A percentile compares a stretch with the other conserved stretches of the same genome.
phyloP scores from a whole-genome alignment of 2,888 invertebrate species.

The Chrysomela aeneicollis region DNA sequence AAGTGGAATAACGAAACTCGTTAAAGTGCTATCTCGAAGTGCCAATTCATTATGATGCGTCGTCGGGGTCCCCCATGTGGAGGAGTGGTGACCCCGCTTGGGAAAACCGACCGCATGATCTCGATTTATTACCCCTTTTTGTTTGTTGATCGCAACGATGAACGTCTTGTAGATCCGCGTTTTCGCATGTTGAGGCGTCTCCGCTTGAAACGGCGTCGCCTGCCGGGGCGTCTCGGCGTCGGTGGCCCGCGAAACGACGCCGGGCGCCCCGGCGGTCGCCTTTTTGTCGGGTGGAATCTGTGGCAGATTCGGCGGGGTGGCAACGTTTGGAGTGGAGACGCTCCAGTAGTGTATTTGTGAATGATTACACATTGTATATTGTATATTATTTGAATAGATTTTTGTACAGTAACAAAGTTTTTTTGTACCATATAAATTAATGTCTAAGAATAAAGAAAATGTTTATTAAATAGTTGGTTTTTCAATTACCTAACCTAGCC shows the following conservation, averaged over 20 bases:
- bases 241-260: no score
- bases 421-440: conserved; percentile 87
- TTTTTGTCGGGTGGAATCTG: no score
- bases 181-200: neutral
- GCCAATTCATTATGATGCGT: conserved; percentile 62
- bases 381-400: conserved; percentile 61
- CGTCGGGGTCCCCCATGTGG: no score
- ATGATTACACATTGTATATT: conserved; percentile 51
- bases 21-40: conserved; percentile 61
- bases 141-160: conserved; percentile 57
- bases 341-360: conserved; percentile 49
- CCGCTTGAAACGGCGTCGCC: no score
- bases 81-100: no score
- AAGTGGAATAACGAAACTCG: conserved; percentile 47
- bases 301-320: no score
- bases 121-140: conserved; percentile 57
- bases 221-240: no score
- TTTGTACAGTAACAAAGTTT: conserved; percentile 66
- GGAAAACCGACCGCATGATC: conserved; percentile 56
- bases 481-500: no score
- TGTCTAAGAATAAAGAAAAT: conserved; percentile 75
- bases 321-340: no score
- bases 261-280: no score
- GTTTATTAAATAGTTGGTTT: conserved; percentile 57
- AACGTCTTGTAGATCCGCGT: conserved; percentile 8